Evolutionary conservation across 2,113 vertebrate genomes (phyloP), one percentile per base, ranked within the genome.

Genomic region (Apistogramma diplotaenia): DNA sequence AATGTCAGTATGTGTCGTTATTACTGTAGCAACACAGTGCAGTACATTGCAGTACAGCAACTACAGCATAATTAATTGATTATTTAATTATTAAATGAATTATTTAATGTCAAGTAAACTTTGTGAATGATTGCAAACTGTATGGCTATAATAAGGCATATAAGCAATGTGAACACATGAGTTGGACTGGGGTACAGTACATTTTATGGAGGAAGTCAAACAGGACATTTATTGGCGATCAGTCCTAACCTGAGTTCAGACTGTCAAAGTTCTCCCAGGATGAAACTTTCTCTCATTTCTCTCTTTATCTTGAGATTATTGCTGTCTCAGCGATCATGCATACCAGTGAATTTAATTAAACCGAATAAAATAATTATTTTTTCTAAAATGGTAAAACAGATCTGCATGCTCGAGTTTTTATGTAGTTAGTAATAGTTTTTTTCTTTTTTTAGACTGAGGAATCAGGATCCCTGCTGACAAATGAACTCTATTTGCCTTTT

Each of bases 401-500:
- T 79, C n/a, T 19, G 55, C 11, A 29, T 53, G 23, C 53, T 58
- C 23, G 59, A 37, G 40, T 13, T 65, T 56, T 49, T 49, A 55
- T 29, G n/a, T 78, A 59, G 67, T 71, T 35, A 73, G 7, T 43
- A 43, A 7, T 31, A 60, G 60, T 27, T 27, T 67, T 46, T 7
- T 62, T 43, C 19, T 67, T 29, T 33, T 33, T 33, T 31, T 31
- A 31, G 33, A 33, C 8, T 1, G 15, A 31, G 27, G 43, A 56
- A 51, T 43, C 5, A 8, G 16, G 8, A 70, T 49, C 71, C 33
- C 51, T 76, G 23, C 71, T 72, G 43, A 61, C 29, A 82, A 81
- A 85, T 81, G 1, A 79, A 77, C 58, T 84, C 18, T 27, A 70
- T 74, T 80, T 67, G 31, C 81, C 40, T 80, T 79, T 84, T 81